phyloP scores from a whole-genome alignment of 2,113 vertebrate species.

The Zosterops pallidus region DNA sequence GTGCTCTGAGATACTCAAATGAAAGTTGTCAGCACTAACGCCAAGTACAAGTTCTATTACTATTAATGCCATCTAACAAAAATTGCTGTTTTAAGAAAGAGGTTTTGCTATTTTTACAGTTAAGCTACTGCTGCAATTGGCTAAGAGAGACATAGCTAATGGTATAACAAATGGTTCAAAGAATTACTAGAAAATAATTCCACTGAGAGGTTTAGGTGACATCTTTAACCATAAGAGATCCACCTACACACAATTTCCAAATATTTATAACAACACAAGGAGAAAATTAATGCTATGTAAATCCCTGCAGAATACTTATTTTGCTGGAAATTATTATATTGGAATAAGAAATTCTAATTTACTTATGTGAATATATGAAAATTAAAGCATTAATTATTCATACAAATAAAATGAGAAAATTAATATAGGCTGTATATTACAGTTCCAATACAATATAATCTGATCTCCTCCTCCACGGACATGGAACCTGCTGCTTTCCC shows the following conservation, averaged over 20 bases:
- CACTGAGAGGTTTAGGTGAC: background rate
- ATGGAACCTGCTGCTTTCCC: background rate
- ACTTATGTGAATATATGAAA: slow-evolving; percentile 43
- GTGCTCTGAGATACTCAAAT: background rate
- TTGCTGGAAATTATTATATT: slow-evolving; percentile 21
- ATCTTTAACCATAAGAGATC: slow-evolving; percentile 16
- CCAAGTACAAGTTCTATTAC: background rate
- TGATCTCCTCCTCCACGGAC: background rate
- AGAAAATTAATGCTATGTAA: slow-evolving; percentile 50
- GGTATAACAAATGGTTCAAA: slow-evolving; percentile 32
- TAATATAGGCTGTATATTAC: background rate
- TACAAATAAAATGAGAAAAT: slow-evolving; percentile 8
- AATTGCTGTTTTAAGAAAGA: background rate
- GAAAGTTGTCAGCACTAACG: background rate
- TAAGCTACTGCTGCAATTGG: background rate
- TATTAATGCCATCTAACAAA: slow-evolving; percentile 39
- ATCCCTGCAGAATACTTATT: slow-evolving; percentile 48
- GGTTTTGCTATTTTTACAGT: background rate
- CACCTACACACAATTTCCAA: slow-evolving; percentile 33
- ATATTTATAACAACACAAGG: slow-evolving; percentile 35
- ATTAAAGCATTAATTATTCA: slow-evolving; percentile 64
- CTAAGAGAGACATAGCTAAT: slow-evolving; percentile 42
- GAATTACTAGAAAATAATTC: slow-evolving; percentile 34
- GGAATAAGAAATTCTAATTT: slow-evolving; percentile 30
- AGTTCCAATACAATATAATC: background rate